A percentile compares a stretch with the other conserved stretches of the same genome.
These are phyloP conservation scores for Xerus rutilus DNA, from an alignment of 2,797 vertebrate species.

Conservation along the genomic window DNA sequence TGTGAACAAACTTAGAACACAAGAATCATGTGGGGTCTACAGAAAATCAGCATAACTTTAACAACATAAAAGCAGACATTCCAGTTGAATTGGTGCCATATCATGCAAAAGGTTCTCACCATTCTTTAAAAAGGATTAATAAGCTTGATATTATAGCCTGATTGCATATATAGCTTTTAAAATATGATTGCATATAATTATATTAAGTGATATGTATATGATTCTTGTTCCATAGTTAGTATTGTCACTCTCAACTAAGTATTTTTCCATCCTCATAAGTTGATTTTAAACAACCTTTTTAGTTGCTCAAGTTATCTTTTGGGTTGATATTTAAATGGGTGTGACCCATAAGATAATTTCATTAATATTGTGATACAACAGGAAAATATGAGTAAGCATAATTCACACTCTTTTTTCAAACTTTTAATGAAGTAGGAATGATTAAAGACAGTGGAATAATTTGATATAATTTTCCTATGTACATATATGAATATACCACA, in stretches of 20 bases:
- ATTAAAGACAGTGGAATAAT: neutral
- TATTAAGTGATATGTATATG: neutral
- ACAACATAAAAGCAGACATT: neutral
- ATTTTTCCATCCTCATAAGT: neutral
- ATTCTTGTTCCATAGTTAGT: neutral
- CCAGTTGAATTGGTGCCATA: neutral
- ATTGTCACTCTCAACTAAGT: neutral
- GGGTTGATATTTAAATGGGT: neutral
- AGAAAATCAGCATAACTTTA: neutral
- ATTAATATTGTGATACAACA: neutral
- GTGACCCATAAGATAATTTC: neutral
- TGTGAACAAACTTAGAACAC: neutral
- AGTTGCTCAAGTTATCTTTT: neutral
- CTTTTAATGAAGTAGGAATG: neutral
- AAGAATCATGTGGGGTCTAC: neutral
- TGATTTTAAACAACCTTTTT: neutral
- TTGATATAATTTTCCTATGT: too few relatives aligned
- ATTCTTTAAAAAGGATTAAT: neutral
- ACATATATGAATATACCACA: too few relatives aligned
- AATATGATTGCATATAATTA: neutral
- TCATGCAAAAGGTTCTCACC: neutral
- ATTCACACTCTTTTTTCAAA: neutral
- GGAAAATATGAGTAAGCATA: neutral
- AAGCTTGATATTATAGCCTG: neutral
- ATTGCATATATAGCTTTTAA: neutral